These are phyloP conservation scores for Notocelia uddmanniana DNA, from an alignment of 2,888 invertebrate species.

Conservation along the genomic window DNA sequence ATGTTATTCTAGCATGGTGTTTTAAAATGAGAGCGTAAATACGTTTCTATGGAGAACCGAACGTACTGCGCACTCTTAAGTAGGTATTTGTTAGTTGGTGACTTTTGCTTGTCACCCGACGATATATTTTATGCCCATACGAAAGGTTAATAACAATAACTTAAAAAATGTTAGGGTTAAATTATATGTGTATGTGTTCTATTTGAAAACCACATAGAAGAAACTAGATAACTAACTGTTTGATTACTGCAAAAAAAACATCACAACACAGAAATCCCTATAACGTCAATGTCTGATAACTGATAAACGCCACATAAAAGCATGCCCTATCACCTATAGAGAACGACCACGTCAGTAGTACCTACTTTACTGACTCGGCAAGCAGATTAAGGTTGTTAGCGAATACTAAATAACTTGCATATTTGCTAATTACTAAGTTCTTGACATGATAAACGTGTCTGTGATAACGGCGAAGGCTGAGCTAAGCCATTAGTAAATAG, in stretches of 20 bases:
- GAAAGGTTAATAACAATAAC: no score
- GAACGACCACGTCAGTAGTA: conserved; percentile 12
- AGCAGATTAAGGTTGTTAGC: conserved; percentile 15
- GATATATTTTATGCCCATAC: no score
- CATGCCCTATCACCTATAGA: background rate
- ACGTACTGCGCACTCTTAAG: no score
- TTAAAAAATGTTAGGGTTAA: no score
- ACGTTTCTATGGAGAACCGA: no score
- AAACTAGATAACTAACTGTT: background rate
- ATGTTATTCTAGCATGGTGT: no score
- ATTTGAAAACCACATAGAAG: no score
- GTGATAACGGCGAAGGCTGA: background rate
- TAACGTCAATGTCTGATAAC: background rate
- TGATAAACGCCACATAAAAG: conserved; percentile 1
- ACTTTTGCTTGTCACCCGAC: no score
- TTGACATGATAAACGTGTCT: background rate
- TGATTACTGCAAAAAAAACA: background rate
- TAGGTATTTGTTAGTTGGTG: no score
- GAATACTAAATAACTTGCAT: conserved; percentile 9
- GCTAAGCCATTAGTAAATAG: background rate
- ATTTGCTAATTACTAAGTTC: conserved; percentile 9
- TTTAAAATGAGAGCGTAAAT: no score
- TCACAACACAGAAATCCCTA: background rate
- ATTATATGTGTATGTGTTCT: no score
- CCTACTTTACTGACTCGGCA: background rate